Base-by-base conservation (phyloP, 2,113 vertebrate genomes). In the Tapirus terrestris region DNA sequence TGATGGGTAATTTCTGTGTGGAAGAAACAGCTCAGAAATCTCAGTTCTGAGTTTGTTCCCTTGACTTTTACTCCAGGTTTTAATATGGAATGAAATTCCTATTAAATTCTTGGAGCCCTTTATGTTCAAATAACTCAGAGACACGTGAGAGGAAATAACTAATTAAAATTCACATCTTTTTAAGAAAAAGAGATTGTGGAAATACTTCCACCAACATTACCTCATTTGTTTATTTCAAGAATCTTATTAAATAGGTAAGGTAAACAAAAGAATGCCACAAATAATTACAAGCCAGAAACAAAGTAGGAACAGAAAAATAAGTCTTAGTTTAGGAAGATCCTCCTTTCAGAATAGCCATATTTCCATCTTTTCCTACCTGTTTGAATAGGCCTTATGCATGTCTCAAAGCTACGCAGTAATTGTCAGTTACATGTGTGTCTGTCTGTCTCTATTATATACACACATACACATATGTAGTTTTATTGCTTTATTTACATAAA, bases 401-500 rank as follows among this genome's bases (percentile, higher is more conserved):
- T 61, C 29, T 83, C 39, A 67, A 67, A 89, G 11, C 27, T 76
- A 68, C 2, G 12, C 5, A 93, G 33, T 16, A 60, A 83, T n/a
- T 76, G 31, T 11, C 29, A 87, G 17, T 80, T 75, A 39, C 12
- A 5, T 25, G 27, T 33, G 48, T 58, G 25, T 83, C 27, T 53
- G 8, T 29, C 21, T 90, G 10, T 68, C 3, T n/a, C 1, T 27
- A 4, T 51, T 75, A 68, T 4, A 43, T 10, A 53, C 2, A 68
- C 33, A 73, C 13, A 53, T 7, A 61, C 2, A 31, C 4, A 27
- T 12, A 39, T 5, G 21, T 68, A 18, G 5, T 43, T 95, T 67
- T 60, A 18, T n/a, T 96, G 58, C 45, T 77, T 83, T 83, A 97
- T 65, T 63, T 89, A 79, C 6, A 80, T n/a, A 93, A 85, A 67